Evolutionary conservation across 1,140 invertebrate genomes (phyloP).

Genomic region (Halictus rubicundus): DNA sequence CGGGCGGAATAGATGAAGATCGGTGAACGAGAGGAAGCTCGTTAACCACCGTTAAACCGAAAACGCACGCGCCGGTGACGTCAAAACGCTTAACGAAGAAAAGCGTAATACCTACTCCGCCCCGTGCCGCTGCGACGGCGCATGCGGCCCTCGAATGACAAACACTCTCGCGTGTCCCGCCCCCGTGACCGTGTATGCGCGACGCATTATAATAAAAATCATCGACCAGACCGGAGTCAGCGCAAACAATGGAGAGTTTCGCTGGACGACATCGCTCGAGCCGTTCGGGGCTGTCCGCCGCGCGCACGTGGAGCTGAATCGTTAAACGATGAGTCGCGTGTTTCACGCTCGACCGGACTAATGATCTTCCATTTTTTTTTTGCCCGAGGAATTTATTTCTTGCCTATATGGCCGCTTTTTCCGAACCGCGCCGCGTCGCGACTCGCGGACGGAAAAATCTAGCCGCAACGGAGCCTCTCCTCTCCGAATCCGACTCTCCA

Average conservation of each 20-base stretch:
- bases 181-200: not conserved
- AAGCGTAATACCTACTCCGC: not conserved
- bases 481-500: too few species aligned
- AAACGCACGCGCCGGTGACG: too few species aligned
- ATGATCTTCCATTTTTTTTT: not conserved
- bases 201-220: conserved; percentile 28
- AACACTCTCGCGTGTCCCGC: not conserved
- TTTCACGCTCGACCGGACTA: not conserved
- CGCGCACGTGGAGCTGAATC: not conserved
- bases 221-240: not conserved
- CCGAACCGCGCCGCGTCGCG: too few species aligned
- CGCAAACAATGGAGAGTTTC: conserved; percentile 12
- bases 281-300: not conserved
- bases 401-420: not conserved
- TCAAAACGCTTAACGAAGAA: too few species aligned
- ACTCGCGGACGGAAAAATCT: too few species aligned
- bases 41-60: too few species aligned
- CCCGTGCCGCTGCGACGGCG: too few species aligned
- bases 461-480: too few species aligned
- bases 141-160: conserved; percentile 23
- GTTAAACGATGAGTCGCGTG: not conserved
- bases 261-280: not conserved
- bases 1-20: too few species aligned
- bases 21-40: too few species aligned
- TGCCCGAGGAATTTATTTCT: not conserved